Evolutionary conservation across 2,888 invertebrate genomes (phyloP).

Genomic region (Meiosimyza decipiens): DNA sequence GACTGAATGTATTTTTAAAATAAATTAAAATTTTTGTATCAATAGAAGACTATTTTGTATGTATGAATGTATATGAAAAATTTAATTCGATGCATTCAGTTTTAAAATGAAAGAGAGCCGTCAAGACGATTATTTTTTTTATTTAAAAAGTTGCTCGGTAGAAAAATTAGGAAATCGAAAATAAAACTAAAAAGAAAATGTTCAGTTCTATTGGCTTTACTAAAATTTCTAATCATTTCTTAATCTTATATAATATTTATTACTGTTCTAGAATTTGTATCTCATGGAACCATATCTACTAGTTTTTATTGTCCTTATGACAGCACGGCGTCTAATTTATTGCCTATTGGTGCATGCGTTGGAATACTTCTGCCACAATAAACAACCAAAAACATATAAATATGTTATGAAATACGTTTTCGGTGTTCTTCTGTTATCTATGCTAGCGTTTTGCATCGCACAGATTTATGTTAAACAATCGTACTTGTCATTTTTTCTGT

Average conservation of each 20-base stretch:
- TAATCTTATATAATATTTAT: not conserved
- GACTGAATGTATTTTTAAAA: too few relatives aligned
- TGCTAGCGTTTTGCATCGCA: conserved; percentile 77
- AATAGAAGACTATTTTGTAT: too few relatives aligned
- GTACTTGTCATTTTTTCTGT: conserved; percentile 81
- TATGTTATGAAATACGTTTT: conserved; percentile 63
- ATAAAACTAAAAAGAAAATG: too few relatives aligned
- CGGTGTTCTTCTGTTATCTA: conserved; percentile 70
- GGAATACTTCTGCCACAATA: conserved; percentile 58
- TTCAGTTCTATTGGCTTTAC: too few relatives aligned
- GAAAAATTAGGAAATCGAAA: too few relatives aligned
- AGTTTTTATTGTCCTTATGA: conserved; percentile 82
- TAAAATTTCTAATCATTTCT: too few relatives aligned
- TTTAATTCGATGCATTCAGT: too few relatives aligned
- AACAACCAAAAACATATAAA: conserved; percentile 17
- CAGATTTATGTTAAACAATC: conserved; percentile 81
- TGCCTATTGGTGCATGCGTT: conserved; percentile 70
- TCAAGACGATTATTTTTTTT: too few relatives aligned
- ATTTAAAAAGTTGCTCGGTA: too few relatives aligned
- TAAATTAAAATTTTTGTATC: too few relatives aligned
- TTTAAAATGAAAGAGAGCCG: too few relatives aligned
- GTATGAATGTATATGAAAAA: too few relatives aligned
- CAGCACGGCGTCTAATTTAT: conserved; percentile 83
- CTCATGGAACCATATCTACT: conserved; percentile 91
- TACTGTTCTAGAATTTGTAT: conserved; percentile 83